Percentiles rank a stretch among this genome's conserved stretches.
Evolutionary conservation across 2,888 invertebrate genomes (phyloP).

Genomic region (Pristionchus arcanus): DNA sequence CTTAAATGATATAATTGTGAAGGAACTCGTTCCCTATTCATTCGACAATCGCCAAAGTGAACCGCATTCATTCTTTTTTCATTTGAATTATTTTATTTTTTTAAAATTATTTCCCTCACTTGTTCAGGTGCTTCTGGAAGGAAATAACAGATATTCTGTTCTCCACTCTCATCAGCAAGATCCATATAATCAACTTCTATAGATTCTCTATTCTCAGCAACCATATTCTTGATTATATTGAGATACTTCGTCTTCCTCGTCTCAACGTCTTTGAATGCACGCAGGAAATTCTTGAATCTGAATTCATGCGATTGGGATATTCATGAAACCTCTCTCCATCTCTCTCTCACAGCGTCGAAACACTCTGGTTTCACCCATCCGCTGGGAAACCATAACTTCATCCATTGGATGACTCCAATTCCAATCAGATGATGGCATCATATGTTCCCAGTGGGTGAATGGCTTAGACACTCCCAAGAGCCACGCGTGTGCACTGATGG

Average conservation of each 20-base stretch:
- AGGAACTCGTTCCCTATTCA: neutral
- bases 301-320: constrained; percentile 3
- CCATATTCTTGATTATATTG: constrained; percentile 74
- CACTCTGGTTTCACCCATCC: no score
- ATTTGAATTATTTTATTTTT: no score
- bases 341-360: no score
- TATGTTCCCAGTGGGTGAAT: no score
- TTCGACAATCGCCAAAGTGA: no score
- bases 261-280: constrained; percentile 68
- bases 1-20: constrained; percentile 55
- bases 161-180: constrained; percentile 87
- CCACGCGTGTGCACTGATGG: no score
- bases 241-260: constrained; percentile 72
- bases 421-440: no score
- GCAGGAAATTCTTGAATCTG: constrained; percentile 73
- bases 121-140: constrained; percentile 94
- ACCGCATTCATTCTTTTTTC: no score
- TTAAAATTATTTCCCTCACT: constrained; percentile 55
- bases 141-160: constrained; percentile 96
- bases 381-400: no score
- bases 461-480: no score
- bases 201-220: constrained; percentile 85
- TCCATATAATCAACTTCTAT: constrained; percentile 94
- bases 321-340: neutral
- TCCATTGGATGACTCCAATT: no score